Evolutionary conservation across 2,113 vertebrate species (phyloP).

Genomic region (Lepus americanus): DNA sequence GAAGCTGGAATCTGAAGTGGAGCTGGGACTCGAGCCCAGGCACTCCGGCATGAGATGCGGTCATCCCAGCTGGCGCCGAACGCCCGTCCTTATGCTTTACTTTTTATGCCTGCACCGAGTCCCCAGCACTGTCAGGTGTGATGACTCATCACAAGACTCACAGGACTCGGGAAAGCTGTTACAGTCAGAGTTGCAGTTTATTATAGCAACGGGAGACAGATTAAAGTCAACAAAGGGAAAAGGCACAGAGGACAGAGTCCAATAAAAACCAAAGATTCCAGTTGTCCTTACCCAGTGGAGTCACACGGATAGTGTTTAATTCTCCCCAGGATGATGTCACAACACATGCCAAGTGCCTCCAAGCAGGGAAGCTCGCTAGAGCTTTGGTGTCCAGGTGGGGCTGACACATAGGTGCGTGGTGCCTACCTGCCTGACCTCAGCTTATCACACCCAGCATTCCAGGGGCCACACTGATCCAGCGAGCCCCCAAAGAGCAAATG

Average conservation of each 20-base stretch:
- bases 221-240: constrained; percentile 3
- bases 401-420: neutral
- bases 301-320: neutral
- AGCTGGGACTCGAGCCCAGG: too few species aligned
- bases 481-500: neutral
- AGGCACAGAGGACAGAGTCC: neutral
- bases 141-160: neutral
- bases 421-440: neutral
- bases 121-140: neutral
- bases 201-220: neutral
- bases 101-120: constrained; percentile 18
- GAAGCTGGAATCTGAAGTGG: too few species aligned
- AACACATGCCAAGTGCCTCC: too few species aligned
- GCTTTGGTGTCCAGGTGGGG: too few species aligned
- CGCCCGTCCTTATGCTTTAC: too few species aligned
- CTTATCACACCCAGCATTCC: neutral
- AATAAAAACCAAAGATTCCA: constrained; percentile 24
- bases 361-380: neutral
- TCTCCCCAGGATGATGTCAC: neutral
- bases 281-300: neutral
- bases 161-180: constrained; percentile 26
- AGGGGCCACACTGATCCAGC: neutral
- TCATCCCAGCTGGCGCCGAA: too few species aligned
- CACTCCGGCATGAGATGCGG: too few species aligned
- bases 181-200: neutral